Conservation (phyloP, 1,140 invertebrate genomes). For the Oppia nitens region DNA sequence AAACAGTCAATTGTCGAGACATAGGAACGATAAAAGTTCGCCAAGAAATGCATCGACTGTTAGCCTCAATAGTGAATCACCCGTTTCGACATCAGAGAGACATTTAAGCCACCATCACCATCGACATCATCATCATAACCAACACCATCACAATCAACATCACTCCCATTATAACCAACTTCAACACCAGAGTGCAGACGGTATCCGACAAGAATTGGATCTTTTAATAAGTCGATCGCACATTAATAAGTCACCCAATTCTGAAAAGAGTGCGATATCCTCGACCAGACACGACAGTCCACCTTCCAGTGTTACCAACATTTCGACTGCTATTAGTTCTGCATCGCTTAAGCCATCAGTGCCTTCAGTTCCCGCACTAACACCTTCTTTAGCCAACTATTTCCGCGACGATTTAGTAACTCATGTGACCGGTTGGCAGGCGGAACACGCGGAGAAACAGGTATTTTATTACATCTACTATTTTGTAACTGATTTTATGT, state of each 20-base stretch:
- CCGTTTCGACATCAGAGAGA: not conserved
- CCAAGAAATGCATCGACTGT: not conserved
- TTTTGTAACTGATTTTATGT: too few species aligned
- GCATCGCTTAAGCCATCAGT: conserved; percentile 25
- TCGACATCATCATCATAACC: not conserved
- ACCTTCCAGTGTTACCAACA: conserved; percentile 6
- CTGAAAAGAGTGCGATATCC: conserved; percentile 9
- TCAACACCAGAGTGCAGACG: conserved; percentile 16
- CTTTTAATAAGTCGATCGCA: conserved; percentile 4
- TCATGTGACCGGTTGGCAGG: conserved; percentile 80
- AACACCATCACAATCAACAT: not conserved
- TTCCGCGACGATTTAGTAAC: conserved; percentile 72
- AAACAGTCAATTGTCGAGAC: not conserved
- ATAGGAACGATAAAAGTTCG: not conserved
- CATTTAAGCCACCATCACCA: not conserved
- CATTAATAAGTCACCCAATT: conserved; percentile 8
- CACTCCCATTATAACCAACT: not conserved
- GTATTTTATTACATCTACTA: too few species aligned
- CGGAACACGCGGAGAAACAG: conserved; percentile 80
- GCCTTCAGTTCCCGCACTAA: conserved; percentile 49
- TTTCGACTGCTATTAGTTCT: conserved; percentile 8
- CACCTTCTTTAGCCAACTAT: conserved; percentile 75
- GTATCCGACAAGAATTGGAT: conserved; percentile 16
- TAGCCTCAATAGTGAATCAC: too few species aligned
- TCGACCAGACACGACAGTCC: not conserved